Conservation (phyloP, 2,888 invertebrate species). For the Cyaniris semiargus region DNA sequence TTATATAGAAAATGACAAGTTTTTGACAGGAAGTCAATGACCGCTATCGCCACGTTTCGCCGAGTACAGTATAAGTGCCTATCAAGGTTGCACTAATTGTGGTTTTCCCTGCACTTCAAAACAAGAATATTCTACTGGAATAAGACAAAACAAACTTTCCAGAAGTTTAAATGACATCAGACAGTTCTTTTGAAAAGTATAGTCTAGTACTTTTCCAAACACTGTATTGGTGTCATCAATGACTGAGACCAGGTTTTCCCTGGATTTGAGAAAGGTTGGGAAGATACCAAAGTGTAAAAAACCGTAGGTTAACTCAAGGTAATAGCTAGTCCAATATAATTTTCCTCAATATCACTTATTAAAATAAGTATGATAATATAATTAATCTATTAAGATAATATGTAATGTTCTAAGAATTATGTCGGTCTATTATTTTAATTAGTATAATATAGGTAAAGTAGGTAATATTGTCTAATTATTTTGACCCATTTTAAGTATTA, state of each 20-base stretch:
- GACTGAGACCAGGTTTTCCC: neutral
- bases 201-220: neutral
- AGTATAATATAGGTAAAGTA: neutral
- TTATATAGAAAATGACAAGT: no score
- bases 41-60: no score
- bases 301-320: neutral
- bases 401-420: neutral
- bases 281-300: no score
- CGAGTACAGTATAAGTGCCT: no score
- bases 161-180: neutral
- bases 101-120: neutral
- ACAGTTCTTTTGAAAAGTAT: neutral
- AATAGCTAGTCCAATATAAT: neutral
- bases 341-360: neutral
- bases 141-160: neutral
- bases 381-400: conserved; percentile 7
- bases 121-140: neutral
- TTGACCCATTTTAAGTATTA: neutral
- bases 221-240: neutral
- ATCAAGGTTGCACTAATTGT: neutral
- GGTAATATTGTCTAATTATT: neutral
- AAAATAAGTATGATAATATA: neutral
- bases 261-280: neutral
- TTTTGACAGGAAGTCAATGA: no score
- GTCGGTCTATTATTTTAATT: neutral